Evolutionary conservation across 2,797 vertebrate species (phyloP), one percentile per base, ranked within the genome.

Genomic region (Onychomys leucogaster): DNA sequence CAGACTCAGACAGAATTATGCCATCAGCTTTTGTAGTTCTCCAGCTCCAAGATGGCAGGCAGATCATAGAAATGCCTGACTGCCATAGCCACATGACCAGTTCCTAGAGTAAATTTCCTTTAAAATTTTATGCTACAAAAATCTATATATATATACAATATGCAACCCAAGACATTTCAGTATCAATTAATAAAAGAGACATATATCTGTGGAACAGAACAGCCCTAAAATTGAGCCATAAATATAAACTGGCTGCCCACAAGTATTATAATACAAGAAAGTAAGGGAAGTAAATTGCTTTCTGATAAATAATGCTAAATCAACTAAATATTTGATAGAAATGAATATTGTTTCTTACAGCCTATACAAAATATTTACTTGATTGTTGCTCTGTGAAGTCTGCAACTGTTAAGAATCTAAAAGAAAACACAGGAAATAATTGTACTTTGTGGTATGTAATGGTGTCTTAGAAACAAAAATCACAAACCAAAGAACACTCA

Each of bases 281-380:
- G 37, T 29, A 34, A 81, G 46, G 16, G 76, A 82, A 69, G 10
- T 10, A 82, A 76, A 95, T 81, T 27, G 3, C 49, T 32, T 94
- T 92, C 85, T 37, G 80, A 59, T 27, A 90, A 76, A 52, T 52
- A 14, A 69, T 76, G 13, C 5, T 57, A 17, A 27, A 59, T 73
- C 46, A 81, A 80, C 25, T 84, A 92, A 84, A 78, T 73, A 85
- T 84, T 89, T 75, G 34, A 61, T 65, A 41, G 46, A 94, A 83
- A 43, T 41, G 13, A 63, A 63, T n/a, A 32, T 43, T 76, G 37
- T 81, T n/a, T 46, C 43, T n/a, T 71, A 89, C 2, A 46, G 4
- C 3, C 9, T 43, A 8, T 21, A 92, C n/a, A 77, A 84, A 65
- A 82, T 43, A 75, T 21, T 86, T 75, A 41, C 61, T 76, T 94